A percentile compares a stretch with the other conserved stretches of the same genome.
phyloP scores from a whole-genome alignment of 1,140 invertebrate species.

The Globodera ellingtonae region DNA sequence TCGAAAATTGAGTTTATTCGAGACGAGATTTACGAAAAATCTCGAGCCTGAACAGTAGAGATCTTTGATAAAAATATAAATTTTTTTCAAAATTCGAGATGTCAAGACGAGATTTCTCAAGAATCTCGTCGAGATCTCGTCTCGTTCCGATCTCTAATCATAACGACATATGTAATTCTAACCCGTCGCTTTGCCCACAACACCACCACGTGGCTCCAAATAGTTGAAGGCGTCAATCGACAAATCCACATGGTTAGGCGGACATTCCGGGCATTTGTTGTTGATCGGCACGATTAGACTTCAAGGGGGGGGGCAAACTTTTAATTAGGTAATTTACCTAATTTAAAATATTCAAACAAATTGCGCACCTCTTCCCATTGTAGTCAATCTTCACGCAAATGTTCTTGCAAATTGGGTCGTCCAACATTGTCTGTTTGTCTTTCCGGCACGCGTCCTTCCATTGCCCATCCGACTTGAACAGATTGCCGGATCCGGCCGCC shows the following conservation, averaged over 20 bases:
- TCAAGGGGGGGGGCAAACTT: background rate
- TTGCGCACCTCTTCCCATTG: constrained; percentile 37
- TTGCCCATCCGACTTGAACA: constrained; percentile 24
- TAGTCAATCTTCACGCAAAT: constrained; percentile 43
- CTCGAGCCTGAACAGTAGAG: too few relatives aligned
- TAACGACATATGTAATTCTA: too few relatives aligned
- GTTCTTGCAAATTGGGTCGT: constrained; percentile 39
- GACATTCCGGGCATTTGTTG: constrained; percentile 40
- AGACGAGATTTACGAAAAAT: too few relatives aligned
- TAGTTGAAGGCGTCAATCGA: constrained; percentile 24
- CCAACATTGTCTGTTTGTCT: constrained; percentile 25
- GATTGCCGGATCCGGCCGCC: constrained; percentile 25
- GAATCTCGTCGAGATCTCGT: too few relatives aligned
- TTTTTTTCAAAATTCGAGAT: too few relatives aligned
- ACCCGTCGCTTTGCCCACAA: constrained; percentile 28
- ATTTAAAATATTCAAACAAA: background rate
- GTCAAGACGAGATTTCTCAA: too few relatives aligned
- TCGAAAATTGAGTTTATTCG: too few relatives aligned
- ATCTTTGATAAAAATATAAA: too few relatives aligned
- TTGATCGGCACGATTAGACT: constrained; percentile 30
- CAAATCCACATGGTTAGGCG: constrained; percentile 30
- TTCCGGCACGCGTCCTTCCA: constrained; percentile 24
- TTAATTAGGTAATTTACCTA: background rate
- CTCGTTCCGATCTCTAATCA: too few relatives aligned
- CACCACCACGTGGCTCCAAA: constrained; percentile 32